A percentile compares a stretch with the other conserved stretches of the same genome.
phyloP scores from a whole-genome alignment of 2,797 vertebrate genomes.

The Spheniscus humboldti region DNA sequence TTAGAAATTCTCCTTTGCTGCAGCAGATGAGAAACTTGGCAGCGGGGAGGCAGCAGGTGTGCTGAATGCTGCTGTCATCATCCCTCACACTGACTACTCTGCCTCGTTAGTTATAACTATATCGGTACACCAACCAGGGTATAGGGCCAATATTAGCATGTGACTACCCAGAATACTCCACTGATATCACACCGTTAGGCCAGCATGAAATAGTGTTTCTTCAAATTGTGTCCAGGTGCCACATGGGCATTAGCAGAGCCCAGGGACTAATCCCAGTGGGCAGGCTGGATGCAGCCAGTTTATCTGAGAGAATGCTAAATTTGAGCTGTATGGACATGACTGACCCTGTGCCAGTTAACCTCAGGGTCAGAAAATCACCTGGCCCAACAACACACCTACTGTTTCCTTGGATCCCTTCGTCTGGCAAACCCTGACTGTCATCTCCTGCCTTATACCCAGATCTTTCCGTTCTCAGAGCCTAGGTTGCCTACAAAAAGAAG shows the following conservation, averaged over 20 bases:
- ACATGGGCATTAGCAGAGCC: background rate
- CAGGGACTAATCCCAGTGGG: background rate
- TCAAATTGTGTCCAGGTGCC: background rate
- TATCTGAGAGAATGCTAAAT: background rate
- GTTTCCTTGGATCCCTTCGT: background rate
- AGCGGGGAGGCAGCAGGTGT: background rate
- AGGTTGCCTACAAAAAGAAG: background rate
- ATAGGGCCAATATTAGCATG: background rate
- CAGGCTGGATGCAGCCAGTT: background rate
- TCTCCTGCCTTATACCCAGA: background rate
- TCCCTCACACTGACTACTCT: background rate
- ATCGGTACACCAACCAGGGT: background rate
- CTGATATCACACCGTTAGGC: background rate
- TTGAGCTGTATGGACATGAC: background rate
- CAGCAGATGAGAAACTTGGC: conserved; percentile 16
- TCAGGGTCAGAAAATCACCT: background rate
- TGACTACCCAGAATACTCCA: background rate
- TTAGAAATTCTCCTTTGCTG: background rate
- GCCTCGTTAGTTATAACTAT: background rate
- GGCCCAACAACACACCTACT: background rate
- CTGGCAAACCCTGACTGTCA: background rate
- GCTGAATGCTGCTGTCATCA: background rate
- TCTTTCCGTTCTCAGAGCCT: background rate
- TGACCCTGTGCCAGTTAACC: background rate
- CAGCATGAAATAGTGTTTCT: background rate